phyloP scores from a whole-genome alignment of 2,888 invertebrate genomes.

The Patella ulyssiponensis region DNA sequence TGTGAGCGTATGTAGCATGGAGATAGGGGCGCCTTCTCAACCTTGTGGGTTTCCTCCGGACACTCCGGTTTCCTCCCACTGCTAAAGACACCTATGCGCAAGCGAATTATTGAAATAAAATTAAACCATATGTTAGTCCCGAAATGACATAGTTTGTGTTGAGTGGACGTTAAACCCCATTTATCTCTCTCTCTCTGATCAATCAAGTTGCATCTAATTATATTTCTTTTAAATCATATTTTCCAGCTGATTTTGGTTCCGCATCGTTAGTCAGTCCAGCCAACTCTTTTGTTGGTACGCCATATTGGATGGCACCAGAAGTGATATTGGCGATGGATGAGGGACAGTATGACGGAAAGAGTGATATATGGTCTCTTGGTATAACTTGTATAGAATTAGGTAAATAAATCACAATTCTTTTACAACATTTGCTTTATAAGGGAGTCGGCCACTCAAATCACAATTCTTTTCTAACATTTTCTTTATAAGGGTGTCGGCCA shows the following conservation, averaged over 20 bases:
- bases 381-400: slow-evolving; percentile 98
- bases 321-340: slow-evolving; percentile 99
- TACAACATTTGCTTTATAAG: background rate
- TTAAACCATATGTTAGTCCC: too few species aligned
- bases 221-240: slow-evolving; percentile 18
- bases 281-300: slow-evolving; percentile 98
- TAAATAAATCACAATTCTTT: slow-evolving; percentile 59
- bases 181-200: too few species aligned
- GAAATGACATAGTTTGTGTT: too few species aligned
- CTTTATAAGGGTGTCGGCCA: background rate
- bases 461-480: background rate
- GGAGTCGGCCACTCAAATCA: background rate
- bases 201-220: background rate
- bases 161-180: too few species aligned
- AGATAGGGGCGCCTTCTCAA: too few species aligned
- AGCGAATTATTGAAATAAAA: too few species aligned
- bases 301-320: slow-evolving; percentile 88
- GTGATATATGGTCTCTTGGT: slow-evolving; percentile 98
- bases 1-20: too few species aligned
- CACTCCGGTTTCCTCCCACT: too few species aligned
- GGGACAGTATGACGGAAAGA: slow-evolving; percentile 98
- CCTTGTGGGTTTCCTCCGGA: too few species aligned
- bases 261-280: slow-evolving; percentile 98
- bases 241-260: slow-evolving; percentile 94
- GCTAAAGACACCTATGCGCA: too few species aligned